Percentiles rank a stretch among this genome's conserved stretches.
Evolutionary conservation across 2,113 vertebrate genomes (phyloP).

Genomic region (Perccottus glenii): DNA sequence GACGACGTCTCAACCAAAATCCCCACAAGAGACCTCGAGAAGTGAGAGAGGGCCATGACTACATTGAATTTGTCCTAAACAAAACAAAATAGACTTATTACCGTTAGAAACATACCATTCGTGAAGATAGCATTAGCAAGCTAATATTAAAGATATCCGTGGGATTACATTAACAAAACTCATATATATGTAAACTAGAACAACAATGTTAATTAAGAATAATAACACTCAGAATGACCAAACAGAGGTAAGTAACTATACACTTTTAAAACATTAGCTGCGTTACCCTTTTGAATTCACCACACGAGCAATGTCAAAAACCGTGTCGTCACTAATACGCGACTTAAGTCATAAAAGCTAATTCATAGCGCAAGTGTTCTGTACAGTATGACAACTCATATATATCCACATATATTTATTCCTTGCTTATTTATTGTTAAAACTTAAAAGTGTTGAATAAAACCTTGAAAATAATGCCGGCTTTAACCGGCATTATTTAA

Average conservation of each 20-base stretch:
- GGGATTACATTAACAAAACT: slow-evolving; percentile 1
- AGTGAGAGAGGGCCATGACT: slow-evolving; percentile 57
- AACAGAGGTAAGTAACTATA: not conserved
- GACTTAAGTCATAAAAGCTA: not conserved
- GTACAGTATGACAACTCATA: too few species aligned
- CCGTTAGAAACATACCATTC: not conserved
- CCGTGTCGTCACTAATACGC: not conserved
- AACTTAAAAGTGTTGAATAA: too few species aligned
- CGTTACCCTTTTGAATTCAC: not conserved
- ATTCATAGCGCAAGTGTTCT: not conserved
- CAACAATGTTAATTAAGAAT: not conserved
- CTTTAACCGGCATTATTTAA: too few species aligned
- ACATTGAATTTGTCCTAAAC: not conserved
- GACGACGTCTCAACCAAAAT: slow-evolving; percentile 39
- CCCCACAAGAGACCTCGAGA: slow-evolving; percentile 48
- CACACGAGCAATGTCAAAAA: slow-evolving; percentile 5
- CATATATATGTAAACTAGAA: not conserved
- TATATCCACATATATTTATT: too few species aligned
- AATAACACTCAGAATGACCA: not conserved
- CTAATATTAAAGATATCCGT: slow-evolving; percentile 4
- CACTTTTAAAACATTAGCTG: not conserved
- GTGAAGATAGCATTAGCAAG: slow-evolving; percentile 31
- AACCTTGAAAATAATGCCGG: too few species aligned
- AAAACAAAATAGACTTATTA: not conserved
- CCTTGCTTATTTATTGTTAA: too few species aligned